Evolutionary conservation across 1,140 invertebrate species (phyloP).

Genomic region (Dendroctonus ponderosae): DNA sequence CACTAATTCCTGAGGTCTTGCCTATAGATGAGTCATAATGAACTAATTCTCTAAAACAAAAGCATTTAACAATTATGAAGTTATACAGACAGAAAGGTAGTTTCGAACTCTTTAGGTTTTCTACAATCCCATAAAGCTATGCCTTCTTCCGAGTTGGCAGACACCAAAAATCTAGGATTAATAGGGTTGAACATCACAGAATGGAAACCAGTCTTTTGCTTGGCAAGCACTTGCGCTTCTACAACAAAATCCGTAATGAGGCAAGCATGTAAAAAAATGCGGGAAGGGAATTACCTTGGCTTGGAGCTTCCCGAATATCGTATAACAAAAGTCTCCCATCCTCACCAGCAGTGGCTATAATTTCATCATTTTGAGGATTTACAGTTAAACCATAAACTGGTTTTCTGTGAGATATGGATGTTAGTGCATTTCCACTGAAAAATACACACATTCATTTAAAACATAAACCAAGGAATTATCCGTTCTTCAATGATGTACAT

Average conservation of each 20-base stretch:
- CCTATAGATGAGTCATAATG: conserved; percentile 69
- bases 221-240: conserved; percentile 66
- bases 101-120: conserved; percentile 73
- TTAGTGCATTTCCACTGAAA: conserved; percentile 66
- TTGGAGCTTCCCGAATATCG: conserved; percentile 71
- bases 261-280: background rate
- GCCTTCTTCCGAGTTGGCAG: conserved; percentile 87
- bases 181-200: conserved; percentile 87
- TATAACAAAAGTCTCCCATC: conserved; percentile 84
- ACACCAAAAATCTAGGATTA: conserved; percentile 77
- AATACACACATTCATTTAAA: conserved; percentile 10
- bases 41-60: conserved; percentile 58
- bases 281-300: conserved; percentile 50
- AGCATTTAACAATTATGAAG: background rate
- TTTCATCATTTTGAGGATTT: conserved; percentile 77
- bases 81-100: background rate
- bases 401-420: conserved; percentile 80
- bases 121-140: conserved; percentile 86
- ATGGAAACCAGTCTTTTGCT: conserved; percentile 75
- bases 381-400: conserved; percentile 87
- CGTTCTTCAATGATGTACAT: too few species aligned
- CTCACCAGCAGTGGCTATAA: conserved; percentile 87
- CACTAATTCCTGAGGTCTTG: conserved; percentile 86
- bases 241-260: conserved; percentile 25
- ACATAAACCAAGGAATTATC: too few species aligned